Evolutionary conservation across 1,140 invertebrate species (phyloP).

Genomic region (Triops longicaudatus): DNA sequence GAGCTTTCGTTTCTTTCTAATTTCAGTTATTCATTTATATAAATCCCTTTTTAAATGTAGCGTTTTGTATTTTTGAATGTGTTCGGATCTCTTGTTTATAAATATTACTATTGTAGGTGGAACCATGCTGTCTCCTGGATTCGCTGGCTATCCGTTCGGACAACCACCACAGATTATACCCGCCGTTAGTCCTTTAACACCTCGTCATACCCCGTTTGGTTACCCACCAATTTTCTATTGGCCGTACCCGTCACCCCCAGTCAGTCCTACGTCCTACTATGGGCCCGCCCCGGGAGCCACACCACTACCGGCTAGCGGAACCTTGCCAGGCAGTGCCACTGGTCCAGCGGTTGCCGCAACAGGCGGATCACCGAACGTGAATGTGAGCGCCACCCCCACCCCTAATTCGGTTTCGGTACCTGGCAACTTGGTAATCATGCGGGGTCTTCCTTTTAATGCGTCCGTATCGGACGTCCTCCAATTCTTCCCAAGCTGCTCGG

Average conservation of each 20-base stretch:
- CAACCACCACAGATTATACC: constrained; percentile 42
- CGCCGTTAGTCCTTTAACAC: constrained; percentile 44
- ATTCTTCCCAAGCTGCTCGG: constrained; percentile 44
- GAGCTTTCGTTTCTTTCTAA: not conserved
- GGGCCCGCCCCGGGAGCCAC: constrained; percentile 45
- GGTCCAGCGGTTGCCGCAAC: constrained; percentile 19
- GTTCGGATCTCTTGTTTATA: not conserved
- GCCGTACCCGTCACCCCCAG: constrained; percentile 84
- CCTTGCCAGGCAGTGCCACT: constrained; percentile 35
- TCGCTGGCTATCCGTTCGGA: constrained; percentile 40
- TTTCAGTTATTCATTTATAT: not conserved
- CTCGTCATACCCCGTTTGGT: constrained; percentile 43
- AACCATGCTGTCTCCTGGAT: constrained; percentile 46
- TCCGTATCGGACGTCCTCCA: constrained; percentile 41
- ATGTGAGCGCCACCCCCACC: not conserved
- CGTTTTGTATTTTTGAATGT: not conserved
- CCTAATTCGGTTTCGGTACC: constrained; percentile 22
- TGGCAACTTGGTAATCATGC: constrained; percentile 43
- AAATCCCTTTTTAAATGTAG: not conserved
- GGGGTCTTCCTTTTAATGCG: constrained; percentile 42
- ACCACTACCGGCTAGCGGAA: constrained; percentile 38
- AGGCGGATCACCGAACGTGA: constrained; percentile 19
- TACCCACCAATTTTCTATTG: constrained; percentile 63
- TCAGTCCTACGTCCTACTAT: constrained; percentile 78
- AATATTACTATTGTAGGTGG: constrained; percentile 40